Percentiles rank a stretch among this genome's conserved stretches.
Conservation (phyloP, 2,113 vertebrate species). For the Scolopax mira region DNA sequence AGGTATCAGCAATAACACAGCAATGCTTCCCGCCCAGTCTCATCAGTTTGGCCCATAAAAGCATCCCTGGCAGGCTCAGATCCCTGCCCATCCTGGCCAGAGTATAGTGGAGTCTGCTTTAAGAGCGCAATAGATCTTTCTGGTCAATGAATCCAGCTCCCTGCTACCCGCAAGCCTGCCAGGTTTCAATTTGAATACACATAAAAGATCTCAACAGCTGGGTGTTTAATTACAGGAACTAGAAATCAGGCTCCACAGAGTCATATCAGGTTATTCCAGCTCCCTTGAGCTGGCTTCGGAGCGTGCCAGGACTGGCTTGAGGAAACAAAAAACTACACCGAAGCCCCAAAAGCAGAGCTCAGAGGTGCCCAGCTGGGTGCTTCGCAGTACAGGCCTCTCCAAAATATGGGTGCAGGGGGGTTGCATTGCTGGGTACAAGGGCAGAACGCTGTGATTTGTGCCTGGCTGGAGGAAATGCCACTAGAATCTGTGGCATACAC, state of each 20-base stretch:
- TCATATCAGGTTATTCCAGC: constrained; percentile 17
- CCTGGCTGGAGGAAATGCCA: background rate
- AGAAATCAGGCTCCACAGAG: background rate
- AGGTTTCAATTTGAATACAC: background rate
- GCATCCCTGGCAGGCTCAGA: background rate
- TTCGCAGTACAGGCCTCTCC: background rate
- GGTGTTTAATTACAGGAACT: constrained; percentile 27
- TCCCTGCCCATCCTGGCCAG: background rate
- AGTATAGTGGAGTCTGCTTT: background rate
- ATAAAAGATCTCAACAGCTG: constrained; percentile 27
- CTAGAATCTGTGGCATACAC: background rate
- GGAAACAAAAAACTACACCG: background rate
- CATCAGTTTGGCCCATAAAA: background rate
- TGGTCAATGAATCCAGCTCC: background rate
- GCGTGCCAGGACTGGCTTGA: background rate
- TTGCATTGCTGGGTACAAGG: background rate
- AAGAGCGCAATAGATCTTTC: background rate
- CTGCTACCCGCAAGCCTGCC: background rate
- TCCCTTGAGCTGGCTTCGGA: background rate
- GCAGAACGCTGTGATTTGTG: background rate
- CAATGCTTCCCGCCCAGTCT: background rate
- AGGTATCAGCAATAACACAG: background rate
- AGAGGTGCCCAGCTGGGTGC: background rate
- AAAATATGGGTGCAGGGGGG: background rate
- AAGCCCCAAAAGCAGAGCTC: background rate